Percentiles rank a stretch among this genome's conserved stretches.
Conservation (phyloP, 2,113 vertebrate genomes). For the Murina feae region DNA sequence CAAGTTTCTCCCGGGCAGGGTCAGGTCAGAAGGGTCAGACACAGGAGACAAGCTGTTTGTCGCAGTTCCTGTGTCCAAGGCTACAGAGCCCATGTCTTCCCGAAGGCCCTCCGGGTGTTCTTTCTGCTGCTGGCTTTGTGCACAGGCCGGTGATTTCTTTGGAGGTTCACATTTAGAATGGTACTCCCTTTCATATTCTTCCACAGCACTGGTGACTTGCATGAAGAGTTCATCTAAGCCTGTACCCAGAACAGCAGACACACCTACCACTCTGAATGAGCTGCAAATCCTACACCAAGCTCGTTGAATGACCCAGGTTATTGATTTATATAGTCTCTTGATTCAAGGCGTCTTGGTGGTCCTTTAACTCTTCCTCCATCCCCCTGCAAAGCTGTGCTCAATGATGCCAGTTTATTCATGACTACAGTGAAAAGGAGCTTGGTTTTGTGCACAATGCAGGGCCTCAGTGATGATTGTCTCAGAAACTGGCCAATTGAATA, state of each 20-base stretch:
- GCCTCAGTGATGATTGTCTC: slow-evolving; percentile 97
- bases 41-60: slow-evolving; percentile 71
- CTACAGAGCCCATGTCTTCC: slow-evolving; percentile 88
- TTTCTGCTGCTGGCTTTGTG: slow-evolving; percentile 85
- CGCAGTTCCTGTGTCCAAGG: slow-evolving; percentile 75
- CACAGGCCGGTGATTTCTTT: slow-evolving; percentile 84
- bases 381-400: slow-evolving; percentile 95
- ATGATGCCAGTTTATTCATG: slow-evolving; percentile 99
- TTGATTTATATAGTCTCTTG: slow-evolving; percentile 94
- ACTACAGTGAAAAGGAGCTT: slow-evolving; percentile 95
- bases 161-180: slow-evolving; percentile 92
- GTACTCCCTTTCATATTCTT: slow-evolving; percentile 95
- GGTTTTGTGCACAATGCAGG: slow-evolving; percentile 97
- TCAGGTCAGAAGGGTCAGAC: slow-evolving; percentile 88
- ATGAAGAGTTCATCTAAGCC: slow-evolving; percentile 92
- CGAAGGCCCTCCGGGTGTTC: slow-evolving; percentile 85
- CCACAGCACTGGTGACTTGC: slow-evolving; percentile 88
- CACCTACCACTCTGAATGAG: slow-evolving; percentile 93
- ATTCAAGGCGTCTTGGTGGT: slow-evolving; percentile 94
- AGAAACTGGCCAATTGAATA: slow-evolving; percentile 98
- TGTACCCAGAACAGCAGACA: slow-evolving; percentile 90
- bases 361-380: slow-evolving; percentile 99
- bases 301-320: slow-evolving; percentile 97
- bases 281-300: slow-evolving; percentile 96
- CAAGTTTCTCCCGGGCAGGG: slow-evolving; percentile 86